Evolutionary conservation across 2,113 vertebrate species (phyloP).

Genomic region (Aythya baeri): DNA sequence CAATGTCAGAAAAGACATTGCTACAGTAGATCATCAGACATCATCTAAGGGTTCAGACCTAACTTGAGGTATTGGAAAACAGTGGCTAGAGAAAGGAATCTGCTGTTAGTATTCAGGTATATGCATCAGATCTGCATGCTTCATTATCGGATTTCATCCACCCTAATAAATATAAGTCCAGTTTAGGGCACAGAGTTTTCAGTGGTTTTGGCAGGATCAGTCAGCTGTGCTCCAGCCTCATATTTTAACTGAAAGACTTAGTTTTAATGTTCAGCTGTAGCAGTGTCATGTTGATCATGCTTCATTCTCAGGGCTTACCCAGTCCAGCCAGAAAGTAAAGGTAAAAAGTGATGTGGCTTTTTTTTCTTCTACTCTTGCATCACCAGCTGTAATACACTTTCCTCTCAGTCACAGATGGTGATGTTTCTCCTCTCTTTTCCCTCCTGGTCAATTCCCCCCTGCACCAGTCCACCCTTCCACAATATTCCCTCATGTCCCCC

Average conservation of each 20-base stretch:
- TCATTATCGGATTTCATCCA: too few species aligned
- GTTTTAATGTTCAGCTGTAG: neutral
- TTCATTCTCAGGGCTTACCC: neutral
- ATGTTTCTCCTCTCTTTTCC: neutral
- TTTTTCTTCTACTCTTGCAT: neutral
- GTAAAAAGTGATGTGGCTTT: neutral
- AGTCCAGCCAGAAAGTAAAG: neutral
- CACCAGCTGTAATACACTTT: neutral
- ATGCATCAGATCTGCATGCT: neutral
- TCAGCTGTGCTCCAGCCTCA: neutral
- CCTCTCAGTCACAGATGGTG: neutral
- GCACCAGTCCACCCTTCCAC: too few species aligned
- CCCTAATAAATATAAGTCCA: neutral
- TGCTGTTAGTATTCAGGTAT: neutral
- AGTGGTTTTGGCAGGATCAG: neutral
- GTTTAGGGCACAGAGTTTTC: neutral
- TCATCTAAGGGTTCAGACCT: neutral
- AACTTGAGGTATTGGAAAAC: neutral
- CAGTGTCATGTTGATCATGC: neutral
- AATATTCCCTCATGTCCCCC: neutral
- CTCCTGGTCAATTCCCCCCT: neutral
- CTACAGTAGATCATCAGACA: neutral
- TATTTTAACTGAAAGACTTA: neutral
- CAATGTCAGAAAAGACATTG: neutral
- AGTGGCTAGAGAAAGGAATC: neutral